phyloP scores from a whole-genome alignment of 2,888 invertebrate species.

The Chirona hameri region DNA sequence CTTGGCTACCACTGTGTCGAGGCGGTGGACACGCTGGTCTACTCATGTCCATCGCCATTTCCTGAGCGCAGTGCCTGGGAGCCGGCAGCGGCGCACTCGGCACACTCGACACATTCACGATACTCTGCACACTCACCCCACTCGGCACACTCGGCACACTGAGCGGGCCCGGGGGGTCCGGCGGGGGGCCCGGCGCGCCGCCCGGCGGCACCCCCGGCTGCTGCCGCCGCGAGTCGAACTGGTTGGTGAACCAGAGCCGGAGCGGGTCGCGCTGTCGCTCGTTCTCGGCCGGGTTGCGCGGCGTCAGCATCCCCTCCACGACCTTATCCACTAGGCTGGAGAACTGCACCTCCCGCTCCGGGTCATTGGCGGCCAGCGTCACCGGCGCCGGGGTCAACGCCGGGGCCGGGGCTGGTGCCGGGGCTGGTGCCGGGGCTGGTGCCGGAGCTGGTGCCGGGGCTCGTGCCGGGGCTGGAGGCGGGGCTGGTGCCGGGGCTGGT shows the following conservation, averaged over 20 bases:
- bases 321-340: background rate
- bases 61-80: background rate
- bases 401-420: too few relatives aligned
- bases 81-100: background rate
- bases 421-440: background rate
- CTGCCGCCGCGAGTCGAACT: background rate
- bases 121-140: background rate
- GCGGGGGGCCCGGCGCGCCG: background rate
- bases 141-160: background rate
- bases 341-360: background rate
- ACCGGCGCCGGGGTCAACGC: too few relatives aligned
- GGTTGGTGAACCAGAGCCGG: background rate
- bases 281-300: background rate
- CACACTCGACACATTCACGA: background rate
- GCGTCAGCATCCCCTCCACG: background rate
- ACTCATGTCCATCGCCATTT: background rate
- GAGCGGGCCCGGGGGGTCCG: background rate
- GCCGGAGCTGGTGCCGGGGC: background rate
- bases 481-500: too few relatives aligned
- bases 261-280: background rate
- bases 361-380: too few relatives aligned
- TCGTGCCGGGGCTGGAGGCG: too few relatives aligned
- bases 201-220: background rate
- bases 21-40: background rate
- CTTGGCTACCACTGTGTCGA: too few relatives aligned